Evolutionary conservation across 2,797 vertebrate species (phyloP).

Genomic region (Cryptoblepharus egeriae): DNA sequence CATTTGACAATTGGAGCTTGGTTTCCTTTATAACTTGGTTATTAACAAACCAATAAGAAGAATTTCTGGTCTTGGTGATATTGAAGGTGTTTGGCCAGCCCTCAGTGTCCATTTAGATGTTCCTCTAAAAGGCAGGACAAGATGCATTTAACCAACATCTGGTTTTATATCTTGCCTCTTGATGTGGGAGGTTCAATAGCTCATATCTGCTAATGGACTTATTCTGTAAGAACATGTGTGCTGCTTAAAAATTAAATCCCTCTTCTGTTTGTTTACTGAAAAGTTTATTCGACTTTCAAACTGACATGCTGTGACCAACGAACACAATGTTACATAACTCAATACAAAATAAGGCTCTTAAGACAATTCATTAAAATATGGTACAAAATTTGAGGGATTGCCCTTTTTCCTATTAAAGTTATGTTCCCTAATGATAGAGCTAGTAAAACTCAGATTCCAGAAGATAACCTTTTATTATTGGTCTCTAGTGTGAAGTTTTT

Average conservation of each 20-base stretch:
- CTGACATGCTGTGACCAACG: background rate
- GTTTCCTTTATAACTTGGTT: background rate
- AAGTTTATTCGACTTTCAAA: background rate
- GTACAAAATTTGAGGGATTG: background rate
- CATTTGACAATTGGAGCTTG: background rate
- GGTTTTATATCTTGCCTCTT: background rate
- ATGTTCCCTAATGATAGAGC: background rate
- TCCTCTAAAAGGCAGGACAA: background rate
- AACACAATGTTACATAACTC: background rate
- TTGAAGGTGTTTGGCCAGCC: background rate
- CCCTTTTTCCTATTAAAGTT: background rate
- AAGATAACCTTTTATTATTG: background rate
- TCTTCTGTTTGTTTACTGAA: background rate
- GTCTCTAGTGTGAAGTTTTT: background rate
- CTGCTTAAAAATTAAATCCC: background rate
- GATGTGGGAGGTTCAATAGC: background rate
- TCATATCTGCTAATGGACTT: background rate
- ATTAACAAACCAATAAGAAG: background rate
- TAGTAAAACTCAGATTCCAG: background rate
- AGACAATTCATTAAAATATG: background rate
- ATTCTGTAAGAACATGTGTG: background rate
- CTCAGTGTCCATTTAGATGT: no score
- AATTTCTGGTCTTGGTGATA: background rate
- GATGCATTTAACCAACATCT: background rate
- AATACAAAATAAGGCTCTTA: background rate